Evolutionary conservation across 2,113 vertebrate species (phyloP).

Genomic region (Ophiodon elongatus): DNA sequence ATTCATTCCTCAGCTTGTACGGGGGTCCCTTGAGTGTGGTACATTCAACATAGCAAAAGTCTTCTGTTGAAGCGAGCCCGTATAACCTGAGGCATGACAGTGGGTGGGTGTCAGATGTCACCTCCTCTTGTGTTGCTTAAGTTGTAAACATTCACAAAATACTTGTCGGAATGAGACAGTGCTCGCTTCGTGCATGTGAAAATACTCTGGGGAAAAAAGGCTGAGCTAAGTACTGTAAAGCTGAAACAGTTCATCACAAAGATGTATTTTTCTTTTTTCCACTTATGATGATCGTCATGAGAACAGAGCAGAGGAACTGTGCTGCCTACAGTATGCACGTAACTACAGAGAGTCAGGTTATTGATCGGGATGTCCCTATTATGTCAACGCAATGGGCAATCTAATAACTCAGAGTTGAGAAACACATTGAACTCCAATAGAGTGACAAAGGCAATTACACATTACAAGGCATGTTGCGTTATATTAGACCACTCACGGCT

Average conservation of each 20-base stretch:
- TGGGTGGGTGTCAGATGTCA: conserved; percentile 37
- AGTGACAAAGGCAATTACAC: conserved; percentile 47
- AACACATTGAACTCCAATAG: conserved; percentile 80
- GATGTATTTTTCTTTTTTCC: background rate
- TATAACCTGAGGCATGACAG: conserved; percentile 25
- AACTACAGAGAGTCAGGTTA: conserved; percentile 57
- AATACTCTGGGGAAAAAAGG: background rate
- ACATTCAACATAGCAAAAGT: conserved; percentile 24
- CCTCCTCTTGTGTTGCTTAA: conserved; percentile 4
- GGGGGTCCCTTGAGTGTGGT: background rate
- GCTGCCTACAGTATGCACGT: conserved; percentile 11
- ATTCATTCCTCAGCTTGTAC: conserved; percentile 8
- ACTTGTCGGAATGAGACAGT: background rate
- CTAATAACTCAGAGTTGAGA: conserved; percentile 74
- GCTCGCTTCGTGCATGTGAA: background rate
- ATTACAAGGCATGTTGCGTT: conserved; percentile 9
- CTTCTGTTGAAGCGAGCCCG: conserved; percentile 12
- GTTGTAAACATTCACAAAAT: conserved; percentile 19
- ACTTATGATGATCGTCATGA: background rate
- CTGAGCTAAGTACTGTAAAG: background rate
- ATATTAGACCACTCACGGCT: conserved; percentile 3
- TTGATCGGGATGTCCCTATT: conserved; percentile 78
- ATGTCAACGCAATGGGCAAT: conserved; percentile 73
- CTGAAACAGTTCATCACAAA: background rate
- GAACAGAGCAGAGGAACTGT: background rate